Base-by-base conservation (phyloP, 2,113 vertebrate genomes). In the Dryoscopus gambensis region DNA sequence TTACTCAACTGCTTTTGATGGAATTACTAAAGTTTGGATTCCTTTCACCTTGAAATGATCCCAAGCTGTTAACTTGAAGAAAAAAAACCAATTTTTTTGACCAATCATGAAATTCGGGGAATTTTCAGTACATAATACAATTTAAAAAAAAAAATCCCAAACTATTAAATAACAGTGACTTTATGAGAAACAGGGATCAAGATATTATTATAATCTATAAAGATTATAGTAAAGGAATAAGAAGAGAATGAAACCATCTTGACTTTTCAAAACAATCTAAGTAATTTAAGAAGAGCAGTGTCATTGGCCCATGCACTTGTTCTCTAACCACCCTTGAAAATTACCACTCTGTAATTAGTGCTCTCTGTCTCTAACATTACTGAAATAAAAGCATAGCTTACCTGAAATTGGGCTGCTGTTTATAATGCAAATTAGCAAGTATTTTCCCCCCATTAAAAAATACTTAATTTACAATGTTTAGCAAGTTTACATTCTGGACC, bases 401-500 rank as follows among this genome's bases (percentile, higher is more conserved):
- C 14, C 56, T 84, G 69, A 52, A 94, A 70, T 44, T 64, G 10
- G 44, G n/a, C 28, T 87, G 52, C 59, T 91, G 33, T 75, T 90
- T 95, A 84, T 67, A 74, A 87, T 93, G 89, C 49, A 96, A 95
- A 97, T 88, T 55, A 77, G 46, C 42, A 84, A 83, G 40, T 12
- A 80, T 56, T 68, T 50, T 4, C 1, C 13, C 7, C 14, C 28
- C 55, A 15, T 37, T 25, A 83, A 90, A 90, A 90, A 89, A 50
- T 77, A 5, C 84, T 76, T 90, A 55, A 89, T 92, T 97, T 90
- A 86, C 35, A 86, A 37, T 47, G 42, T 90, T 92, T 81, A 95
- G 39, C 64, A 90, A 90, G 76, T 90, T 95, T 90, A 63, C 52
- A 84, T 95, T 93, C 95, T 97, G 95, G 80, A 88, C 76, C 64